Percentiles rank a stretch among this genome's conserved stretches.
These are phyloP conservation scores for Rhyacophila brunnea DNA, from an alignment of 1,140 invertebrate species.

Conservation along the genomic window DNA sequence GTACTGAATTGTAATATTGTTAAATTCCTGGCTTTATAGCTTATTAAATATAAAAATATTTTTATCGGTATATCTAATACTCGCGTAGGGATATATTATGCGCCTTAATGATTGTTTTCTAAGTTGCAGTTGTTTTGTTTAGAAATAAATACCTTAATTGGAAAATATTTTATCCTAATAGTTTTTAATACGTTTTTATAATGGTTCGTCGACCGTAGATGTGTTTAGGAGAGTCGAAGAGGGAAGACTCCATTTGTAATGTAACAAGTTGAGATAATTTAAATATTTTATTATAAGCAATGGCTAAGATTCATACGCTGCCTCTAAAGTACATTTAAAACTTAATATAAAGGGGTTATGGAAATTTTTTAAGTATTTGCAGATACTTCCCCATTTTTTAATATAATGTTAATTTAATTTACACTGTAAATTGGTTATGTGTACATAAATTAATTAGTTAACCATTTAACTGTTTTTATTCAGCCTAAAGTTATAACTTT, in stretches of 20 bases:
- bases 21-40: conserved; percentile 33
- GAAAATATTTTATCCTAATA: conserved; percentile 22
- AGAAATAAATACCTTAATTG: conserved; percentile 28
- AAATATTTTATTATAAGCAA: conserved; percentile 3
- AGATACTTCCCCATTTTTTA: conserved; percentile 21
- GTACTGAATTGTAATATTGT: conserved; percentile 24
- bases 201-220: conserved; percentile 1
- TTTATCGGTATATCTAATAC: conserved; percentile 33
- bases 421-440: conserved; percentile 31
- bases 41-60: conserved; percentile 34
- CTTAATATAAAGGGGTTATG: conserved; percentile 17
- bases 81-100: conserved; percentile 27
- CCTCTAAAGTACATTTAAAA: conserved; percentile 19
- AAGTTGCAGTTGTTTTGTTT: conserved; percentile 29
- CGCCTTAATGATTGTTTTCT: conserved; percentile 34
- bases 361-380: conserved; percentile 17
- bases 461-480: conserved; percentile 18
- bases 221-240: neutral
- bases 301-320: conserved; percentile 12
- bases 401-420: conserved; percentile 9
- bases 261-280: conserved; percentile 12
- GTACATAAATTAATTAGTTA: conserved; percentile 32
- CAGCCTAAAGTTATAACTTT: conserved; percentile 24
- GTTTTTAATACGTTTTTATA: conserved; percentile 18
- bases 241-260: conserved; percentile 9